phyloP scores from a whole-genome alignment of 2,888 invertebrate species.

The Athalia circularis region DNA sequence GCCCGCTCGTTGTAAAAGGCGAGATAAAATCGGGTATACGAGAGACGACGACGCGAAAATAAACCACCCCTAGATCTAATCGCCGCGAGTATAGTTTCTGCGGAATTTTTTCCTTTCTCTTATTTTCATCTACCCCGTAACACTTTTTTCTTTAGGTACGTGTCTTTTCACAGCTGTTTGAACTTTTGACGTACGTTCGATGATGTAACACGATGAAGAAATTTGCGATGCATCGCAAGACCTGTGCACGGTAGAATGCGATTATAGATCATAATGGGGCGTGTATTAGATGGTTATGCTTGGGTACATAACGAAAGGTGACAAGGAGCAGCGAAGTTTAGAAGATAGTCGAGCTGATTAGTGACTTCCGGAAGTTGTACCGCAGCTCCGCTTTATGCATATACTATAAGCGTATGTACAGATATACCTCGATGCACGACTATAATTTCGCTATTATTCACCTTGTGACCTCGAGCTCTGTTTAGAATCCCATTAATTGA shows the following conservation, averaged over 20 bases:
- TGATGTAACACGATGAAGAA: no score
- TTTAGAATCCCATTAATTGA: conserved; percentile 21
- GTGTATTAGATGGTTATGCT: no score
- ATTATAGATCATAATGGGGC: no score
- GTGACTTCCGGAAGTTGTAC: conserved; percentile 22
- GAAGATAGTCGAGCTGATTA: conserved; percentile 1
- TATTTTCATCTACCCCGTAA: no score
- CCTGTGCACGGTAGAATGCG: no score
- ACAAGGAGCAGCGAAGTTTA: background rate
- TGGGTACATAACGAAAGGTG: background rate
- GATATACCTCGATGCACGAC: background rate
- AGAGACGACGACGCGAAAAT: no score
- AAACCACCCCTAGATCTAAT: no score
- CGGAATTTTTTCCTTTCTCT: no score
- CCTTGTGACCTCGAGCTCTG: background rate
- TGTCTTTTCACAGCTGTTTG: background rate
- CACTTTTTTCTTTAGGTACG: background rate
- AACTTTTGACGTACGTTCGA: background rate
- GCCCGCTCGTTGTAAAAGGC: background rate
- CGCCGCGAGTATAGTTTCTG: no score
- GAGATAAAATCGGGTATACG: background rate
- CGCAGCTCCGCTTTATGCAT: background rate
- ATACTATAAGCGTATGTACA: background rate
- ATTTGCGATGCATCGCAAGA: no score
- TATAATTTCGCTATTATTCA: conserved; percentile 24